Evolutionary conservation across 2,797 vertebrate species (phyloP), one percentile per base, ranked within the genome.

Genomic region (Acanthurus tractus): DNA sequence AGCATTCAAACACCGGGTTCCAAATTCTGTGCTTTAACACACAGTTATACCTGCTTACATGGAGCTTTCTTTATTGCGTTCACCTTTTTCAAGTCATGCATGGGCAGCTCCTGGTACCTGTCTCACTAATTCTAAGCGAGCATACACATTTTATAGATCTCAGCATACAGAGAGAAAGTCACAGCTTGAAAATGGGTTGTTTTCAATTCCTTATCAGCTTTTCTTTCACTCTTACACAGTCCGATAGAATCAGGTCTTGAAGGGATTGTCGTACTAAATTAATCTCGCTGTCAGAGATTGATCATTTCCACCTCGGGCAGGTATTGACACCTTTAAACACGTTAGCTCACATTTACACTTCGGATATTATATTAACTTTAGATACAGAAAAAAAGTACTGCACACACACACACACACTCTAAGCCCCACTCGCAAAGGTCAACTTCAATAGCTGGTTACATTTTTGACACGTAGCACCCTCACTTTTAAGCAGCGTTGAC

Each of bases 311-410:
- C 83, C 78, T 71, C 22, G 10, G 74, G 79, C 71, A 23, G 66
- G 20, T 84, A 87, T 71, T 69, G 80, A 81, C 70, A 69, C 9
- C 50, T 63, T 59, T 25, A 34, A 85, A 76, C 53, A 76, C 6
- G n/a, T 3, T n/a, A 13, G 22, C 17, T 74, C 20, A 75, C 63
- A 76, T 76, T 75, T 45, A 52, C 55, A 72, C 64, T 9, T 29
- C 23, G 56, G 6, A 55, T 14, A 23, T 59, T 11, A 2, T 4
- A 59, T 63, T 52, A 44, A 53, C 23, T 52, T 69, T 45, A 12
- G 1, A 9, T 44, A 63, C 36, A 67, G 12, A 44, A 42, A 79
- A 79, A 34, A 34, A 34, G 29, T 34, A 34, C 29, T 34, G 29
- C 29, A 34, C 29, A 1, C 29, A n/a, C 14, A 15, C 42, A 46